phyloP scores from a whole-genome alignment of 2,888 invertebrate genomes.

The Rugalucina vietnamica region DNA sequence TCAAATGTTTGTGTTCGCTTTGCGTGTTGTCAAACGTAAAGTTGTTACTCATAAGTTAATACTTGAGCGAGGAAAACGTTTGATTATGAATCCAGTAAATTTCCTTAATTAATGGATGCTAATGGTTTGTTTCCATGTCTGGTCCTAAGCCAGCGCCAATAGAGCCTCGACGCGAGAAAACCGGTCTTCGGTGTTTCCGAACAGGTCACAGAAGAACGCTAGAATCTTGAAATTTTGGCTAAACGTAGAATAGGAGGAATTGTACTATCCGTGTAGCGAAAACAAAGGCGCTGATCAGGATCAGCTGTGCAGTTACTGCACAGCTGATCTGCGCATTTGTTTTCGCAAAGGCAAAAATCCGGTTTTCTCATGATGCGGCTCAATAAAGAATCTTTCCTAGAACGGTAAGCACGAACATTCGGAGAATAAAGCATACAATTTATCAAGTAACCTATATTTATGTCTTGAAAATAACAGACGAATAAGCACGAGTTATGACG shows the following conservation, averaged over 20 bases:
- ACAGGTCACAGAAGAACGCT: no score
- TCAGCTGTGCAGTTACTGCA: no score
- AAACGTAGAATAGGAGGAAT: no score
- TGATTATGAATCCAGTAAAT: conserved; percentile 1
- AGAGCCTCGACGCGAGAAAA: no score
- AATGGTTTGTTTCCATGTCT: neutral
- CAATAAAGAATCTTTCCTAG: neutral
- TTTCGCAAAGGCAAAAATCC: no score
- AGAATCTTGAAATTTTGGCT: no score
- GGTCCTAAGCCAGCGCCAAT: neutral
- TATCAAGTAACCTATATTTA: conserved; percentile 10
- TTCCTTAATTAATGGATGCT: neutral
- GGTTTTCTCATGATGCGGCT: no score
- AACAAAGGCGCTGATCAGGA: no score
- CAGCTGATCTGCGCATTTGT: no score
- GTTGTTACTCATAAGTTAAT: conserved; percentile 4
- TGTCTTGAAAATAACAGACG: conserved; percentile 7
- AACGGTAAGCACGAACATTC: conserved; percentile 2
- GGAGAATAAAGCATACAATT: conserved; percentile 6
- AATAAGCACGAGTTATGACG: no score
- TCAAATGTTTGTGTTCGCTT: neutral
- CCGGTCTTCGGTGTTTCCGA: no score
- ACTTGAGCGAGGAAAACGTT: neutral
- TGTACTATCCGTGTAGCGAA: no score
- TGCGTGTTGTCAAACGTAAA: neutral